These are phyloP conservation scores for Xestia xanthographa DNA, from an alignment of 2,888 invertebrate species.

Conservation along the genomic window DNA sequence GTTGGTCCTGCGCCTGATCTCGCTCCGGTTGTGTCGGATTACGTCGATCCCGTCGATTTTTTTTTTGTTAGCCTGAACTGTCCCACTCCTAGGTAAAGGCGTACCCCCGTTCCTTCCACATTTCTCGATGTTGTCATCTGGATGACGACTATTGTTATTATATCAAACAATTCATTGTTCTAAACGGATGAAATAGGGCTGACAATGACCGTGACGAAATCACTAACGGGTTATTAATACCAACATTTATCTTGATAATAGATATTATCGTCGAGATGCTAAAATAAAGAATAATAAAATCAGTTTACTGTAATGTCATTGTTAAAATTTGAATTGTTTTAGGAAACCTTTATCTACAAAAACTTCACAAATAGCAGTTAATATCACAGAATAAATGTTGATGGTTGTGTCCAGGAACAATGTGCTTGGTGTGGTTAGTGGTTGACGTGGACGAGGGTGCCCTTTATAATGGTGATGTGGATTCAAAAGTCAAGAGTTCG, in stretches of 20 bases:
- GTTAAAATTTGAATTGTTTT: not conserved
- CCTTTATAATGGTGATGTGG: too few species aligned
- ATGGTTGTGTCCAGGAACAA: conserved; percentile 9
- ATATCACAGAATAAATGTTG: conserved; percentile 35
- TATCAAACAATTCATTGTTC: too few species aligned
- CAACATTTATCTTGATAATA: not conserved
- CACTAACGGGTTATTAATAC: not conserved
- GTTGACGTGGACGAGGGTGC: not conserved
- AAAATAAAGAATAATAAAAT: not conserved
- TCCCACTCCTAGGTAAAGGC: too few species aligned
- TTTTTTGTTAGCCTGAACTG: too few species aligned
- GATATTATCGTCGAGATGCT: not conserved
- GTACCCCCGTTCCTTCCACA: too few species aligned
- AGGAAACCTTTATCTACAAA: conserved; percentile 14
- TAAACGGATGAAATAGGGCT: not conserved
- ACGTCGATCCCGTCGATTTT: too few species aligned
- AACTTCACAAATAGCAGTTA: not conserved
- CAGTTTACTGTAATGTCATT: not conserved
- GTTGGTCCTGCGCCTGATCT: too few species aligned
- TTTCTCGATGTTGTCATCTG: too few species aligned
- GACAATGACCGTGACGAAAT: not conserved
- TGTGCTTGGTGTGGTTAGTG: not conserved
- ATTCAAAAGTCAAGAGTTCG: too few species aligned
- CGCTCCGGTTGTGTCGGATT: too few species aligned
- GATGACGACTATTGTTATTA: too few species aligned